Base-by-base conservation (phyloP, 2,888 invertebrate genomes). In the Campoplex nolae region DNA sequence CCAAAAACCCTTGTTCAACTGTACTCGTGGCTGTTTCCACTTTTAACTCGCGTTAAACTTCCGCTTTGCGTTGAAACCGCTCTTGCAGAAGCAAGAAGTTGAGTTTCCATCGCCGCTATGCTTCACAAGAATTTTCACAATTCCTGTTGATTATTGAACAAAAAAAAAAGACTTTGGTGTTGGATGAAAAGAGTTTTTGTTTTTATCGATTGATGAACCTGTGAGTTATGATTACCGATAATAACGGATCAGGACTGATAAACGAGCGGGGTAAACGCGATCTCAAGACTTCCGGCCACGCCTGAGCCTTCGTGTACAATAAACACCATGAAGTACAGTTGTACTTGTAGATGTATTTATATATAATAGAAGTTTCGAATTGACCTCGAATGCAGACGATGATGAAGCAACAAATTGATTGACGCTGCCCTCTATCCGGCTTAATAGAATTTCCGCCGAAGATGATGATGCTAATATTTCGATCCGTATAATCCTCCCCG, bases 271-370 rank as follows among this genome's bases (percentile, higher is more conserved):
- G 65, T 76, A 68, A 75, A 75, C 73, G 48, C 74, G 67, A 74
- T 38, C 13, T 67, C 38, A 13, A 73, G 73, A 85, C 81, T 88
- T 84, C 85, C 88, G 85, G 80, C 76, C 74, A 83, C 77, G 62
- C 85, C 81, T 77, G 71, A 76, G 32, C 67, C 58, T 51, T n/a
- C 8, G 4, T 16, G 4, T 62, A 62, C 58, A 3, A 58, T 13
- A 23, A 58, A 28, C 58, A 32, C 4, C 58, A 32, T 62, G 9
- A 1, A 13, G 11, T 56, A 28, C 11, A 28, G 58, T 62, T 32
- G 58, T 32, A 62, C 28, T n/a, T 35, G 58, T 13, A 38, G 23
- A 75, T 16, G 9, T 13, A 45, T 68, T 45, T 45, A 45, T 78
- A 45, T 78, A 54, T 65, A n/a, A 74, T 45, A 18, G 16, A 42